Percentiles rank a stretch among this genome's conserved stretches.
Conservation (phyloP, 1,140 invertebrate genomes). For the Rhopalosiphum padi region DNA sequence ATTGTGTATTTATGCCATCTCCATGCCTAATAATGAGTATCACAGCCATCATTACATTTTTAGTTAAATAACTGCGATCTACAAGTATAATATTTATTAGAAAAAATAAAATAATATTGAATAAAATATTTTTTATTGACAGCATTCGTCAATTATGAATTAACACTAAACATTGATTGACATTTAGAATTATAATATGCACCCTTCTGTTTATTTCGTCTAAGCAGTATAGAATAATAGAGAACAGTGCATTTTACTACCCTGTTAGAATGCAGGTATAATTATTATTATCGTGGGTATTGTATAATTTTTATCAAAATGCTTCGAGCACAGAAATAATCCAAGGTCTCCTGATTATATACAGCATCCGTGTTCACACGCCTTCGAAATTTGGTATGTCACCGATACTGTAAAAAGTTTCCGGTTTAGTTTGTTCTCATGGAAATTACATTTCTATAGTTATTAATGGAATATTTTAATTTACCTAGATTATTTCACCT, state of each 20-base stretch:
- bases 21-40: background rate
- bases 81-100: background rate
- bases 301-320: conserved; percentile 22
- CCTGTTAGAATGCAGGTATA: background rate
- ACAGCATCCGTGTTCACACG: conserved; percentile 34
- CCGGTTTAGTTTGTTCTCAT: conserved; percentile 27
- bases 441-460: background rate
- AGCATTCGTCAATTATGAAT: background rate
- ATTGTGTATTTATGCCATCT: background rate
- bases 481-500: background rate
- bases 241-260: background rate
- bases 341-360: background rate
- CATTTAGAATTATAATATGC: background rate
- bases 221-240: background rate
- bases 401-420: conserved; percentile 37
- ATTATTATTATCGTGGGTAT: background rate
- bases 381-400: conserved; percentile 32
- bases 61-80: background rate
- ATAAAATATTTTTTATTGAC: background rate
- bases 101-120: background rate
- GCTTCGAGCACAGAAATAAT: background rate
- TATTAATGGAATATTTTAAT: conserved; percentile 3
- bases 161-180: background rate
- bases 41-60: background rate
- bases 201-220: background rate